These are phyloP conservation scores for Siderastrea radians DNA, from an alignment of 92 coral and sea anemone genomes.

Conservation along the genomic window DNA sequence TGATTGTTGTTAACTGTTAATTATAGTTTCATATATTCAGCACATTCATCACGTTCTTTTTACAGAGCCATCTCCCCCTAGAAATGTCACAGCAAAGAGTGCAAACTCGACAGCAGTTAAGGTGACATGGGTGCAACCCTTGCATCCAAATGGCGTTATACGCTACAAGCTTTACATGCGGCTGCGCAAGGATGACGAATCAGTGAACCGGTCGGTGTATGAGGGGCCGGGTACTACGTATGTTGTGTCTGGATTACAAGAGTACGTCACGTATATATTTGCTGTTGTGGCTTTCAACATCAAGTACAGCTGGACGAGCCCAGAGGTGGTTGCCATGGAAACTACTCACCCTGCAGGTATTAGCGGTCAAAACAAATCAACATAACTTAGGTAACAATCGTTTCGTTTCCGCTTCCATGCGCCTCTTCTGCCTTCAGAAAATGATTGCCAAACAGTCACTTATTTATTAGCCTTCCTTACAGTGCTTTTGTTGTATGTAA, in stretches of 20 bases:
- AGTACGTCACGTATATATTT: slow-evolving; percentile 63
- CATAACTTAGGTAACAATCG: background rate
- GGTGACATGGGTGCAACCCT: slow-evolving; percentile 64
- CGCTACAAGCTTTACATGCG: slow-evolving; percentile 53
- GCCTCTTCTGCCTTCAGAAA: too few relatives aligned
- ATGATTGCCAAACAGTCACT: background rate
- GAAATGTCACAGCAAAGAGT: slow-evolving; percentile 70
- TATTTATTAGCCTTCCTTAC: background rate
- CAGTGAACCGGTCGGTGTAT: slow-evolving; percentile 25
- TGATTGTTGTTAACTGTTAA: background rate
- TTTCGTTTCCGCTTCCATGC: too few relatives aligned
- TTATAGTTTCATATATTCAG: too few relatives aligned
- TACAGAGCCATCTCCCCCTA: slow-evolving; percentile 82
- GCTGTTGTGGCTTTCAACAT: slow-evolving; percentile 72
- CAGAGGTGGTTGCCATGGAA: slow-evolving; percentile 42
- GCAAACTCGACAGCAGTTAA: slow-evolving; percentile 69
- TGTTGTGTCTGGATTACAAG: slow-evolving; percentile 60
- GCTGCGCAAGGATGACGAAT: slow-evolving; percentile 18
- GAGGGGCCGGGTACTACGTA: slow-evolving; percentile 53
- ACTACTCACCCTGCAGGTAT: slow-evolving; percentile 80
- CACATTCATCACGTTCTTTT: background rate
- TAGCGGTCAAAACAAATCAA: background rate
- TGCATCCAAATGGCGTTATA: slow-evolving; percentile 74
- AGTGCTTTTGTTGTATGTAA: background rate
- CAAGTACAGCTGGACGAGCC: slow-evolving; percentile 49